Percentiles rank a stretch among this genome's conserved stretches.
Evolutionary conservation across 2,888 invertebrate species (phyloP).

Genomic region (Lasiommata megera): DNA sequence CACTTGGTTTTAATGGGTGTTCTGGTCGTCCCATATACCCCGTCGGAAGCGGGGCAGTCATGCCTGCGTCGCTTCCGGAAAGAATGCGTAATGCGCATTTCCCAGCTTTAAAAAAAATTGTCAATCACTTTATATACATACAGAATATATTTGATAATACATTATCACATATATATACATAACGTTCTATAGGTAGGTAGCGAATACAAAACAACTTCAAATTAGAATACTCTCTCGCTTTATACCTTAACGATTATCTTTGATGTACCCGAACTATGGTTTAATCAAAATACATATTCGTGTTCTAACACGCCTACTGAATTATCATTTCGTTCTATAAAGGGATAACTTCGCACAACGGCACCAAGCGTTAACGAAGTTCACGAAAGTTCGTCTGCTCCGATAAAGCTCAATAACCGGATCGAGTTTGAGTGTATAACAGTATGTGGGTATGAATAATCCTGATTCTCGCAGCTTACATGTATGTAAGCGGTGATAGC

Average conservation of each 20-base stretch:
- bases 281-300: slow-evolving; percentile 8
- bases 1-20: too few species aligned
- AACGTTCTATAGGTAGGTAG: too few species aligned
- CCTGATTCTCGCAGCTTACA: not conserved
- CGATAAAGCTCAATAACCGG: slow-evolving; percentile 2
- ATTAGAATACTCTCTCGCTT: not conserved
- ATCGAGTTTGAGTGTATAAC: not conserved
- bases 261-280: not conserved
- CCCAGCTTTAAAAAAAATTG: too few species aligned
- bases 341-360: slow-evolving; percentile 10
- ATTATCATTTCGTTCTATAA: slow-evolving; percentile 6
- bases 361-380: slow-evolving; percentile 1
- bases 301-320: not conserved
- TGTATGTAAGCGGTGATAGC: too few species aligned
- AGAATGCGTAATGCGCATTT: too few species aligned
- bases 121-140: too few species aligned
- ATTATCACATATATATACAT: too few species aligned
- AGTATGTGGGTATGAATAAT: slow-evolving; percentile 3
- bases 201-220: too few species aligned
- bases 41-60: too few species aligned
- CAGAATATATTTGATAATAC: too few species aligned
- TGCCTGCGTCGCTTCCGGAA: too few species aligned
- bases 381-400: slow-evolving; percentile 4
- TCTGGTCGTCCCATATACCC: too few species aligned
- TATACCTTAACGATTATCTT: not conserved